phyloP scores from a whole-genome alignment of 2,113 vertebrate species.

The Bubalus kerabau region DNA sequence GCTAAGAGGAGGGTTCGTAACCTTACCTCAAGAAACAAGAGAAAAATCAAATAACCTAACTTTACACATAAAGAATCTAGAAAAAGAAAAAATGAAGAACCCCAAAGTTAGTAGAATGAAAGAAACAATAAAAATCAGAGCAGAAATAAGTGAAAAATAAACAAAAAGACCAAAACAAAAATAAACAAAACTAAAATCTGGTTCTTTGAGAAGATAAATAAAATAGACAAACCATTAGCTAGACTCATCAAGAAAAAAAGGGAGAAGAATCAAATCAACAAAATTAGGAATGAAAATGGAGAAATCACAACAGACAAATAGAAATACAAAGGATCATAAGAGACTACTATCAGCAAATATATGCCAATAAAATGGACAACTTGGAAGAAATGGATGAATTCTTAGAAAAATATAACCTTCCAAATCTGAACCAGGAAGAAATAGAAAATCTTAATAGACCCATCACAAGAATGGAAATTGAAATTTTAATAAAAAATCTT shows the following conservation, averaged over 20 bases:
- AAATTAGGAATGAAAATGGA: neutral
- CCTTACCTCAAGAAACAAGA: neutral
- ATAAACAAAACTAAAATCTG: neutral
- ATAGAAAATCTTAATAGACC: neutral
- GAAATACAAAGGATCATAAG: neutral
- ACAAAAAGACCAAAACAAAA: neutral
- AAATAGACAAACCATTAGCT: neutral
- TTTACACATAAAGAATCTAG: neutral
- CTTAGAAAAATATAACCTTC: neutral
- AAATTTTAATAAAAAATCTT: neutral
- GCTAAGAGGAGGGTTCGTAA: neutral
- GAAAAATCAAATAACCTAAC: neutral
- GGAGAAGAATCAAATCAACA: neutral
- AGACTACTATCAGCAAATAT: neutral
- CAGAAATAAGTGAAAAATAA: neutral
- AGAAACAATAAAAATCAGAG: neutral
- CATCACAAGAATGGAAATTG: fast-evolving
- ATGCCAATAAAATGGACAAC: neutral
- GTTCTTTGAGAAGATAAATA: neutral
- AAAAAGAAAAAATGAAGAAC: neutral
- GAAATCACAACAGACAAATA: neutral
- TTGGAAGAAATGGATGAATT: neutral
- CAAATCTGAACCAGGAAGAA: neutral
- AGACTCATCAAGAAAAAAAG: neutral
- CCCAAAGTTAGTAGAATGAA: neutral